phyloP scores from a whole-genome alignment of 2,888 invertebrate genomes.

The Leptopilina syphax region DNA sequence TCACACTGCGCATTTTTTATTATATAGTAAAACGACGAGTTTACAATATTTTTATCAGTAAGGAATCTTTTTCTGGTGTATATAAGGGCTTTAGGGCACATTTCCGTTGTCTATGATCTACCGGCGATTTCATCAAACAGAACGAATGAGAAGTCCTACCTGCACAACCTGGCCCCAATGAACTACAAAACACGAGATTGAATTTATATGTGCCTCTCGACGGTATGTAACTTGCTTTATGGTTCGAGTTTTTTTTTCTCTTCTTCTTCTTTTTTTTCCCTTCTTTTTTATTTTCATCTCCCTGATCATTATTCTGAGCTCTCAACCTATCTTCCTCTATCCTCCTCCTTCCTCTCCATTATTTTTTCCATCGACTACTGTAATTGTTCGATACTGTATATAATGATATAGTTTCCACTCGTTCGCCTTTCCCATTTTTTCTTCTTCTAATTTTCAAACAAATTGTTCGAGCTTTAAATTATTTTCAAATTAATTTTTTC shows the following conservation, averaged over 20 bases:
- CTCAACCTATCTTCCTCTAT: background rate
- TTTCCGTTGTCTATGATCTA: conserved; percentile 29
- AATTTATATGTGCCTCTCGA: conserved; percentile 8
- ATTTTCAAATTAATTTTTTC: background rate
- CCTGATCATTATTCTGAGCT: conserved; percentile 12
- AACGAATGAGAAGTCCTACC: conserved; percentile 2
- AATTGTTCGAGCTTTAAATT: background rate
- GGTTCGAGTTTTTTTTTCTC: background rate
- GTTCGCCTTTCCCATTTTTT: background rate
- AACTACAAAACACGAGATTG: conserved; percentile 29
- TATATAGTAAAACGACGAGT: conserved; percentile 26
- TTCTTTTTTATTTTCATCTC: background rate
- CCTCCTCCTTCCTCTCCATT: background rate
- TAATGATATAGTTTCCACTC: background rate
- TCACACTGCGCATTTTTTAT: conserved; percentile 11
- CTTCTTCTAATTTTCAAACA: background rate
- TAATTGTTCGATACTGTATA: conserved; percentile 5
- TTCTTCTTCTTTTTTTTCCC: background rate
- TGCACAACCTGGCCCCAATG: conserved; percentile 21
- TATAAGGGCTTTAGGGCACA: conserved; percentile 22
- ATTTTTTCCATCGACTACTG: background rate
- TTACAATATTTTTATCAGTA: conserved; percentile 28
- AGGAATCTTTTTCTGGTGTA: conserved; percentile 1
- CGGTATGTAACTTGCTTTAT: conserved; percentile 14
- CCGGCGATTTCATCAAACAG: conserved; percentile 29